Base-by-base conservation (phyloP, 2,113 vertebrate genomes). In the Oryzias curvinotus region DNA sequence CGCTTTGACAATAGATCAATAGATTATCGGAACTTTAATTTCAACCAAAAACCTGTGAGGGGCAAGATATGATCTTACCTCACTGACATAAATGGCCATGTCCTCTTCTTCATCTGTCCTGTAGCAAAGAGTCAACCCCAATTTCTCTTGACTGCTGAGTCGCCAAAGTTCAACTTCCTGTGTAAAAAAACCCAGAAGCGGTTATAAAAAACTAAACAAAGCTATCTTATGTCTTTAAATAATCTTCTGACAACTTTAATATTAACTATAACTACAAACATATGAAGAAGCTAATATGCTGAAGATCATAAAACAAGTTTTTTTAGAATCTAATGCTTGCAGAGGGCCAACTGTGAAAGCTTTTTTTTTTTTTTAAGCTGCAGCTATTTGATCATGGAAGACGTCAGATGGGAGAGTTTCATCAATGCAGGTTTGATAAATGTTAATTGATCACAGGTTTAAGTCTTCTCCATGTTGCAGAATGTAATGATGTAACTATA, bases 81-180 rank as follows among this genome's bases (percentile, higher is more conserved):
- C 93, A 0, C 96, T 97, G 83, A 99, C 93, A 73, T 98, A 99
- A 86, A 99, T 99, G 54, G 94, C 94, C 0, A 82, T 92, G 66
- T 99, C 97, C 28, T 99, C 97, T 57, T 99, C 97, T 48, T 99
- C 96, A 68, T 98, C 95, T 0, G 96, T 99, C 81, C 96, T 91
- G 89, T 99, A 99, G 75, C 96, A 99, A 75, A 99, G 92, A 25
- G 97, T 99, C 75, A 99, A 88, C 0, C 97, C 97, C 71, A 99
- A 82, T 88, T 98, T 99, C 84, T 99, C 97, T 63, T 98, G 95
- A 89, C 92, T 96, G 92, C 84, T 93, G 81, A 95, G 49, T 41
- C 96, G 94, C 67, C 93, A 95, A 77, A 99, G 77, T 85, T 98
- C 94, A 52, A 99, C 94, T 83, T 98, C 97, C 97, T 99, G 54